Conservation (phyloP, 2,888 invertebrate species). For the Hypolimnas misippus region DNA sequence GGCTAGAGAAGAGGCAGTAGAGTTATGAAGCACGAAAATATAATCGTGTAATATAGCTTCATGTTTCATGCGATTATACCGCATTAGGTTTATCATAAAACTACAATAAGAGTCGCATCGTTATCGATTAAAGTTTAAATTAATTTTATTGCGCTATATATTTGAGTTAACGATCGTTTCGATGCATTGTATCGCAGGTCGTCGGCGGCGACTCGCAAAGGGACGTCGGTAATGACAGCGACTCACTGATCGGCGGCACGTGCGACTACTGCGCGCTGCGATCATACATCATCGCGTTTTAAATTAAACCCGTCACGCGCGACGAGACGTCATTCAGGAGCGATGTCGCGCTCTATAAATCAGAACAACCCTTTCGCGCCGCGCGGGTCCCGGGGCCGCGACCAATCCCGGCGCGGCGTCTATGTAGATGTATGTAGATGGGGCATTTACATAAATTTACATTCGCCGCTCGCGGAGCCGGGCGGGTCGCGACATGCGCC, state of each 20-base stretch:
- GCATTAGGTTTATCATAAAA: constrained; percentile 8
- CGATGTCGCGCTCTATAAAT: constrained; percentile 57
- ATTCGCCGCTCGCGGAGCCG: constrained; percentile 45
- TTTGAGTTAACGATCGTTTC: constrained; percentile 21
- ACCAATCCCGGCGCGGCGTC: constrained; percentile 55
- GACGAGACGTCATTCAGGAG: constrained; percentile 55
- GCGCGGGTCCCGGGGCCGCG: constrained; percentile 52
- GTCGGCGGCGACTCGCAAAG: not conserved
- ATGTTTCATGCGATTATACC: not conserved
- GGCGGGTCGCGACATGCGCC: constrained; percentile 27
- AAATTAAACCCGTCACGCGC: constrained; percentile 64
- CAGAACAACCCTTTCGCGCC: constrained; percentile 46
- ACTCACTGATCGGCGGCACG: constrained; percentile 39
- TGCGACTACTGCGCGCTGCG: no score
- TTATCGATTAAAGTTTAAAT: constrained; percentile 34
- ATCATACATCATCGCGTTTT: constrained; percentile 65
- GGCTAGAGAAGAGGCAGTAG: no score
- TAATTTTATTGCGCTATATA: constrained; percentile 30
- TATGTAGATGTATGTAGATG: constrained; percentile 44
- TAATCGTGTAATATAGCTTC: not conserved
- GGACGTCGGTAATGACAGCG: constrained; percentile 20
- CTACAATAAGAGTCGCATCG: constrained; percentile 11
- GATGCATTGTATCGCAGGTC: no score
- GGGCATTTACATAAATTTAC: constrained; percentile 69
- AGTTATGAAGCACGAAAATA: no score